A percentile compares a stretch with the other conserved stretches of the same genome.
phyloP scores from a whole-genome alignment of 2,797 vertebrate species.

The Molossus alvarezi region DNA sequence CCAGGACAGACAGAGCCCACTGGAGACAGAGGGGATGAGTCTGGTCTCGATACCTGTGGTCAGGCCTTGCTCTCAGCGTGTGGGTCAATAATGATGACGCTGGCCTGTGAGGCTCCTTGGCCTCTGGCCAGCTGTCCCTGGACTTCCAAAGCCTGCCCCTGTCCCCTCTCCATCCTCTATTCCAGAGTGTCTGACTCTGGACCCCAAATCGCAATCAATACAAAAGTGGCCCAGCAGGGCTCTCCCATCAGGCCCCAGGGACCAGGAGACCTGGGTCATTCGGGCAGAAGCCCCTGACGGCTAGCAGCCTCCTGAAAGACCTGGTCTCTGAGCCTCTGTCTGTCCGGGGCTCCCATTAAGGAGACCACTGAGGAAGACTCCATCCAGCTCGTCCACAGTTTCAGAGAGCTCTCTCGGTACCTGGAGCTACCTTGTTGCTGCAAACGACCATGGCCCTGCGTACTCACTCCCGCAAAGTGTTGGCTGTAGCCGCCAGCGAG shows the following conservation, averaged over 20 bases:
- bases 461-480: conserved; percentile 80
- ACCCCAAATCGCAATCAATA: background rate
- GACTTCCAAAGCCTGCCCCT: background rate
- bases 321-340: background rate
- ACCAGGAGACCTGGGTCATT: background rate
- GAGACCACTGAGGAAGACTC: conserved; percentile 39
- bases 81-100: background rate
- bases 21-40: background rate
- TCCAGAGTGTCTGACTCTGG: background rate
- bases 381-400: conserved; percentile 58
- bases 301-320: background rate
- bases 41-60: background rate
- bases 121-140: background rate
- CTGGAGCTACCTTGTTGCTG: conserved; percentile 81
- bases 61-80: background rate
- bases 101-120: background rate
- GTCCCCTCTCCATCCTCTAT: background rate
- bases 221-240: background rate
- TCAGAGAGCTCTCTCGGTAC: conserved; percentile 62
- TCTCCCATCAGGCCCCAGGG: background rate
- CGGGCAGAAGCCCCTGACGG: background rate
- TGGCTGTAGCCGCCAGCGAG: conserved; percentile 68
- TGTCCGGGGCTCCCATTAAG: background rate
- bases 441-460: conserved; percentile 73
- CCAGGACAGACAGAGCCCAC: background rate